Base-by-base conservation (phyloP, 2,888 invertebrate genomes). In the Drosophila trichaetosa region DNA sequence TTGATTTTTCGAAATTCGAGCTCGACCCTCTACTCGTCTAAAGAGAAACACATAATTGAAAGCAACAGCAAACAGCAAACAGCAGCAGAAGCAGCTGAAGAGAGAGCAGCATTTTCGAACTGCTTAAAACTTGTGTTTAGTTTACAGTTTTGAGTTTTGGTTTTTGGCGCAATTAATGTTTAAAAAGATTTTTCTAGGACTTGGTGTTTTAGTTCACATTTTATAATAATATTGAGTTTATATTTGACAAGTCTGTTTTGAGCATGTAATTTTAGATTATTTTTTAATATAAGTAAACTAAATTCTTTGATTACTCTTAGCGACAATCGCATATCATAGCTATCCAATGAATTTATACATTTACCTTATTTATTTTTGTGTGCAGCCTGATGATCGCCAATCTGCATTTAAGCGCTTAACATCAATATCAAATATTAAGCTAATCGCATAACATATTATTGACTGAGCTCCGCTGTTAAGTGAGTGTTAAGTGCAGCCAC, bases 1-100 rank as follows among this genome's bases (percentile, higher is more conserved):
- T 77, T 83, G 83, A 83, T 83, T 83, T 83, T 77, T 84, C 70
- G 79, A 69, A 69, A 46, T 69, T 69, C 69, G 69, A 69, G 38
- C 33, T 33, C 21, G 27, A 34, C 24, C 31, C 31, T 27, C 29
- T 38, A n/a, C 21, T 27, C 48, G 33, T 4, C n/a, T 13, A 8
- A 69, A 69, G 69, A 69, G 69, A 69, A 52, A 48, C 40, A 24
- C 65, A n/a, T 16, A 52, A 46, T 33, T 42, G 51, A 27, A 68
- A 27, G 51, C 52, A 48, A 34, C 34, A 34, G 18, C 27, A 60
- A 40, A 21, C 38, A 34, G 18, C 27, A 59, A 40, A 16, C 38
- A 16, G 24, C n/a, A 48, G 36, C 11, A 24, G 18, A 24, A 38
- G 27, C 58, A 21, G 29, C 52, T 21, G 16, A 58, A 46, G 34